Evolutionary conservation across 2,797 vertebrate species (phyloP).

Genomic region (Jordanella pulchra): DNA sequence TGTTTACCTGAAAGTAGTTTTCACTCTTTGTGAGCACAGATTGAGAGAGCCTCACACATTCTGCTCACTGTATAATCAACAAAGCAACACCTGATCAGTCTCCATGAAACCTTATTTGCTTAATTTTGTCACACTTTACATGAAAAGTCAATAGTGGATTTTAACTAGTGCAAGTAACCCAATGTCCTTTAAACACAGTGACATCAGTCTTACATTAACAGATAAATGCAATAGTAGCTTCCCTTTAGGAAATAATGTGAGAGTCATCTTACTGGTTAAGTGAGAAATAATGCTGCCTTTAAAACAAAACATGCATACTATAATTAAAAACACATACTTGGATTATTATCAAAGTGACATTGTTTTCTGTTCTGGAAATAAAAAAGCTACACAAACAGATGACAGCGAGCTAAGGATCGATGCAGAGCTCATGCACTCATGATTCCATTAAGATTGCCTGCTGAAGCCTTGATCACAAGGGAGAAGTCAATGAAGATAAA

Average conservation of each 20-base stretch:
- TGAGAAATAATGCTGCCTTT: background rate
- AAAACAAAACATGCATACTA: background rate
- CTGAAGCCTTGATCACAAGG: constrained; percentile 10
- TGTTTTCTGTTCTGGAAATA: constrained; percentile 3
- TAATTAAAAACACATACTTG: background rate
- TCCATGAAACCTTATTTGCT: constrained; percentile 17
- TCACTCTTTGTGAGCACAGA: constrained; percentile 5
- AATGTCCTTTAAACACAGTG: background rate
- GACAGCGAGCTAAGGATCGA: constrained; percentile 29
- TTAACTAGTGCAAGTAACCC: too few relatives aligned
- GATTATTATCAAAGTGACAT: background rate
- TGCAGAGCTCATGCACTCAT: background rate
- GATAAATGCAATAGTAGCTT: too few relatives aligned
- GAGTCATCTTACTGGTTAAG: background rate
- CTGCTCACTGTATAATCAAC: constrained; percentile 8
- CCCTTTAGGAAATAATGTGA: background rate
- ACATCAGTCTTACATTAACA: background rate
- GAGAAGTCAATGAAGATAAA: constrained; percentile 18
- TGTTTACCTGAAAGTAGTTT: background rate
- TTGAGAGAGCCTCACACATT: background rate
- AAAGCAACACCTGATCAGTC: constrained; percentile 17
- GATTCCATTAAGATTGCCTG: constrained; percentile 12
- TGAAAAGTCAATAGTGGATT: background rate
- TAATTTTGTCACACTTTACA: constrained; percentile 7
- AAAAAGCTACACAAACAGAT: constrained; percentile 19